Conservation (phyloP, 2,888 invertebrate genomes). For the Caenorhabditis zanzibari region DNA sequence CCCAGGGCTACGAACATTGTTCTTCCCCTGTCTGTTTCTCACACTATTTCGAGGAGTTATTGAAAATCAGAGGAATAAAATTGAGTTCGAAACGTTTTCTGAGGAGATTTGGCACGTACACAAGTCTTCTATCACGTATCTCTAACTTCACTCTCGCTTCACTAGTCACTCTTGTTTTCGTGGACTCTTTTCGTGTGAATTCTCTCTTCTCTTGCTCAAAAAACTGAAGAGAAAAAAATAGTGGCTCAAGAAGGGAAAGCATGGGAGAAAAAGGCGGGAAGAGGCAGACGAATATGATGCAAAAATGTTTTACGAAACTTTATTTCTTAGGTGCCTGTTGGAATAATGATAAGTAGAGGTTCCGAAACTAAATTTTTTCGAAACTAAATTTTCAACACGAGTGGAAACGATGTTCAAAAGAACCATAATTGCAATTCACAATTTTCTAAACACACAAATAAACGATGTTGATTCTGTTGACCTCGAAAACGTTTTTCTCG, state of each 20-base stretch:
- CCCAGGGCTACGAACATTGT: slow-evolving; percentile 59
- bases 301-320: slow-evolving; percentile 17
- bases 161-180: slow-evolving; percentile 24
- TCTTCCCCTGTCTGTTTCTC: slow-evolving; percentile 27
- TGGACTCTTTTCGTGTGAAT: not conserved
- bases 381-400: no score
- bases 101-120: slow-evolving; percentile 57
- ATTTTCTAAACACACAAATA: not conserved
- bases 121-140: slow-evolving; percentile 55
- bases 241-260: not conserved
- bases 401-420: no score
- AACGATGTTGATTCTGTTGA: slow-evolving; percentile 7
- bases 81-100: slow-evolving; percentile 31
- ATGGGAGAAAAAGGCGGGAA: not conserved
- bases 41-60: slow-evolving; percentile 14
- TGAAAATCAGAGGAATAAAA: slow-evolving; percentile 17
- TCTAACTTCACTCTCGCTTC: slow-evolving; percentile 27
- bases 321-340: no score
- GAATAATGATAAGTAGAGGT: no score
- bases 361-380: no score
- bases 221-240: not conserved
- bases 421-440: no score
- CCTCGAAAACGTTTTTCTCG: slow-evolving; percentile 27
- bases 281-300: slow-evolving; percentile 16
- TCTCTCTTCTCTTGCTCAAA: not conserved